phyloP scores from a whole-genome alignment of 2,797 vertebrate species.

The Mus spretus region DNA sequence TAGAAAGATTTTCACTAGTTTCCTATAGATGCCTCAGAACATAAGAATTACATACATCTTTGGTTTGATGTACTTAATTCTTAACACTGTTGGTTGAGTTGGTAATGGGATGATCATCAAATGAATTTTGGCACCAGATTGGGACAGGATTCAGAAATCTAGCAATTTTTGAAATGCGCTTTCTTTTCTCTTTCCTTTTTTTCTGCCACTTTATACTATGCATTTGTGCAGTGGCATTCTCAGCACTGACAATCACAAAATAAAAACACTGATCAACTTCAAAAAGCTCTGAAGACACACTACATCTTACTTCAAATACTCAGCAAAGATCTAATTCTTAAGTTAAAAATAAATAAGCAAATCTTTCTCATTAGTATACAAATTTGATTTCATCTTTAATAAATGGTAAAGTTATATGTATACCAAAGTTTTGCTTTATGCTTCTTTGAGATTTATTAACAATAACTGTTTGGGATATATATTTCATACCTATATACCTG shows the following conservation, averaged over 20 bases:
- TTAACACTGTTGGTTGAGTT: background rate
- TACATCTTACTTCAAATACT: background rate
- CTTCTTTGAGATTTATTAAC: conserved; percentile 1
- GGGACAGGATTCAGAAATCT: background rate
- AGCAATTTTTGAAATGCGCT: background rate
- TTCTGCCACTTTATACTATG: background rate
- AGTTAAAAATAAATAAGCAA: background rate
- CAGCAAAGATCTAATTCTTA: background rate
- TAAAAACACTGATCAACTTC: background rate
- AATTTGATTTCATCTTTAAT: background rate
- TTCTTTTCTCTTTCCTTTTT: background rate
- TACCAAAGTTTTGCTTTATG: background rate
- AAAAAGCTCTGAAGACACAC: background rate
- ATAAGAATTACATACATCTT: background rate
- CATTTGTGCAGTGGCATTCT: background rate
- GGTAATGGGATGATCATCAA: background rate
- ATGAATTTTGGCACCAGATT: background rate
- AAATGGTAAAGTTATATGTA: background rate
- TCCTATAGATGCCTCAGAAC: background rate
- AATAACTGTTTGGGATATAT: background rate
- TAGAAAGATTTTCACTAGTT: background rate
- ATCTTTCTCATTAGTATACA: background rate
- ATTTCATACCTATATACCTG: background rate
- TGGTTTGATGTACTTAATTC: background rate
- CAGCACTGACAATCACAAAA: background rate